Evolutionary conservation across 2,113 vertebrate genomes (phyloP).

Genomic region (Macrotus californicus): DNA sequence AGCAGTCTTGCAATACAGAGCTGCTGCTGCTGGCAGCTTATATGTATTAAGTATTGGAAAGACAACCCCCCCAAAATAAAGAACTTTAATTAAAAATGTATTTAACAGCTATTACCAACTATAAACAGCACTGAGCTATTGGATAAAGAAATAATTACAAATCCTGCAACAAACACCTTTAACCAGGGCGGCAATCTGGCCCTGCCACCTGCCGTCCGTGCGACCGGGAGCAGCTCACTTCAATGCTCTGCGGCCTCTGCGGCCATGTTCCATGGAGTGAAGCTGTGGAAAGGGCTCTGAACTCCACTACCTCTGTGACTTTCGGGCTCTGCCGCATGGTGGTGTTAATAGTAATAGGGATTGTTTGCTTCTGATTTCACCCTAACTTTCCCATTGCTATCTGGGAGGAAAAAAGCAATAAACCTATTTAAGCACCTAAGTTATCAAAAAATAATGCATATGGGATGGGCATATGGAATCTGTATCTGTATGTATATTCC

Average conservation of each 20-base stretch:
- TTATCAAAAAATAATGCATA: not conserved
- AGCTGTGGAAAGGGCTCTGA: not conserved
- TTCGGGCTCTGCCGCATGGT: not conserved
- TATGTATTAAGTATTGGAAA: not conserved
- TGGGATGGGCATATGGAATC: not conserved
- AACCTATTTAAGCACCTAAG: not conserved
- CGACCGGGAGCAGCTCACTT: not conserved
- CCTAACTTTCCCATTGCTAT: not conserved
- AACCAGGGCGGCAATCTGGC: not conserved
- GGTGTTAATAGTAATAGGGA: not conserved
- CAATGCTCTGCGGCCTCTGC: not conserved
- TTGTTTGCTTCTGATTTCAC: not conserved
- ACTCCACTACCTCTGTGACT: not conserved
- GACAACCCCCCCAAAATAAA: not conserved
- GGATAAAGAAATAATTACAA: not conserved
- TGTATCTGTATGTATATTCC: not conserved
- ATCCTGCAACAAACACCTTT: not conserved
- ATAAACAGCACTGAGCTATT: not conserved
- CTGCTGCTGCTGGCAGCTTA: not conserved
- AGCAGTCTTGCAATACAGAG: rapidly evolving
- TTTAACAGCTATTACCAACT: not conserved
- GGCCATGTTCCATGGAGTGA: not conserved
- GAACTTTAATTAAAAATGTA: conserved; percentile 4
- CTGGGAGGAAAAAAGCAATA: not conserved
- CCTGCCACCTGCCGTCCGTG: not conserved